phyloP scores from a whole-genome alignment of 2,888 invertebrate species.

The Carpatolechia fugitivella region DNA sequence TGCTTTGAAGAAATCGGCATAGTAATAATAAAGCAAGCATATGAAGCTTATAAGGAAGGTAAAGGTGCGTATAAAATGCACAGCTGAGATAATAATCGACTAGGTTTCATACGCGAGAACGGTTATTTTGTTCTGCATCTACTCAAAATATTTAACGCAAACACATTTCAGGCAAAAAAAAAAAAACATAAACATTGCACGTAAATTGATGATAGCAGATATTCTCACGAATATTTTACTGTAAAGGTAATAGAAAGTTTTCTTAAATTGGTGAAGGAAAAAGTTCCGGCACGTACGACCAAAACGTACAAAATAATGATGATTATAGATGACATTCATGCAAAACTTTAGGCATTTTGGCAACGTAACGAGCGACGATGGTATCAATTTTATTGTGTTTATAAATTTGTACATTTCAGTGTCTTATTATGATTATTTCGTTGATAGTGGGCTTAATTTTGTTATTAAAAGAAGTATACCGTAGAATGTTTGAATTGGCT shows the following conservation, averaged over 20 bases:
- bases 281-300: constrained; percentile 2
- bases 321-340: background rate
- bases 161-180: too few relatives aligned
- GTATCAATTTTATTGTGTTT: background rate
- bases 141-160: too few relatives aligned
- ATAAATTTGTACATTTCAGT: constrained; percentile 3
- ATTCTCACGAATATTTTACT: too few relatives aligned
- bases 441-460: background rate
- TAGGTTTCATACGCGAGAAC: too few relatives aligned
- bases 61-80: too few relatives aligned
- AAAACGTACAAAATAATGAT: constrained; percentile 9
- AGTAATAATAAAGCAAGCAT: background rate
- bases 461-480: background rate
- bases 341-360: constrained; percentile 9
- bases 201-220: too few relatives aligned
- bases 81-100: too few relatives aligned
- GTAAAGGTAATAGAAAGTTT: too few relatives aligned
- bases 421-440: background rate
- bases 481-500: too few relatives aligned
- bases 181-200: too few relatives aligned
- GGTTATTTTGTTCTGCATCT: too few relatives aligned
- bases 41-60: background rate
- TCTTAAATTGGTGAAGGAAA: too few relatives aligned
- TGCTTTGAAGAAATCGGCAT: constrained; percentile 4
- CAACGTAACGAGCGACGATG: constrained; percentile 21